phyloP scores from a whole-genome alignment of 92 coral and sea anemone species.

The Porites evermanni region DNA sequence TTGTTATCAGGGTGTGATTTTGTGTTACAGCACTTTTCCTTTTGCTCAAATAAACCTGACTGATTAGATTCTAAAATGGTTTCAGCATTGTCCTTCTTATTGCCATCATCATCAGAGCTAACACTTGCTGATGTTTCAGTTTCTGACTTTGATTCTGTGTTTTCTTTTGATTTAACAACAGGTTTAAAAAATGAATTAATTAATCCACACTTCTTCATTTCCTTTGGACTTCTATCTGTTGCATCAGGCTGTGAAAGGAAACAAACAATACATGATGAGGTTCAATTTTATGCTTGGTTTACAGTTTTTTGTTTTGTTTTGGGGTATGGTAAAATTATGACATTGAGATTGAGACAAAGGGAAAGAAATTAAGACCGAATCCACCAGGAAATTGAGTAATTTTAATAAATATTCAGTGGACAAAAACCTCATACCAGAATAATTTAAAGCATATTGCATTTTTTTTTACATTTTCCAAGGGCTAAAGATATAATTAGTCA shows the following conservation, averaged over 20 bases:
- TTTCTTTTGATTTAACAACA: not conserved
- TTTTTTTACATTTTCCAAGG: no score
- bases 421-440: no score
- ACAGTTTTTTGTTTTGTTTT: not conserved
- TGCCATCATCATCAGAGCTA: not conserved
- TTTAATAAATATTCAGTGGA: no score
- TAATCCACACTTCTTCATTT: not conserved
- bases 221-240: not conserved
- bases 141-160: not conserved
- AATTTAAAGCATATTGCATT: no score
- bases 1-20: not conserved
- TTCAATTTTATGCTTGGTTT: not conserved
- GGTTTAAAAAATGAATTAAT: constrained; percentile 40
- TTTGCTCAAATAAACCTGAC: not conserved
- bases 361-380: no score
- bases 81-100: not conserved
- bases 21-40: not conserved
- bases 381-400: no score
- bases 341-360: not conserved
- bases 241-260: not conserved
- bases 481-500: no score
- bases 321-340: not conserved
- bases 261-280: not conserved
- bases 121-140: not conserved
- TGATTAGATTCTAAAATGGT: not conserved